Conservation (phyloP, 2,113 vertebrate genomes). For the Lagopus muta region DNA sequence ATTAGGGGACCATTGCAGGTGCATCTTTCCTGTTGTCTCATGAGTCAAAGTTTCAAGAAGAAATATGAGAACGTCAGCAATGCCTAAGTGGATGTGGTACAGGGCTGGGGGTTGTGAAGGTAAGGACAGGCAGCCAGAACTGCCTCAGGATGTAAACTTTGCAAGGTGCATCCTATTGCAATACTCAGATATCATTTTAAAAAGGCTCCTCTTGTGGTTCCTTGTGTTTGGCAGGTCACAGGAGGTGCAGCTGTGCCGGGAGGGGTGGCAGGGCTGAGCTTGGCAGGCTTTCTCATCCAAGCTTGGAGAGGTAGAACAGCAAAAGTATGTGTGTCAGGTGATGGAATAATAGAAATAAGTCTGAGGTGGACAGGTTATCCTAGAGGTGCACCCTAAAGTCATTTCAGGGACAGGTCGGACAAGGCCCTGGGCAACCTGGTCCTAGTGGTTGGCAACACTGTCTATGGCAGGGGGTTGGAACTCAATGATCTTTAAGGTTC, state of each 20-base stretch:
- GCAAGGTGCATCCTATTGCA: background rate
- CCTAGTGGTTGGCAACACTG: too few species aligned
- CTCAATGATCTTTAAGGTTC: too few species aligned
- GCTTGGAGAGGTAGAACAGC: background rate
- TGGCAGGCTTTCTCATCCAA: background rate
- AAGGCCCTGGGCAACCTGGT: too few species aligned
- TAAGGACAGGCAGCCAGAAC: background rate
- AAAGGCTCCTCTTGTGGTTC: background rate
- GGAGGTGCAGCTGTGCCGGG: background rate
- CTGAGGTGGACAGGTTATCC: background rate
- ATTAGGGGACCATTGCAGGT: background rate
- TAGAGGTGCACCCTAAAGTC: background rate
- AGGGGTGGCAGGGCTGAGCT: background rate
- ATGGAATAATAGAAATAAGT: background rate
- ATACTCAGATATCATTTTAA: background rate
- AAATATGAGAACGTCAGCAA: background rate
- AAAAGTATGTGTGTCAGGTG: fast-evolving
- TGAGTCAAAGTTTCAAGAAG: background rate
- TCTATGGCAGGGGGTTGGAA: too few species aligned
- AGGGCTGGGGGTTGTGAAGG: background rate
- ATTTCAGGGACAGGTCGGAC: background rate
- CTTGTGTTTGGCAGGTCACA: fast-evolving
- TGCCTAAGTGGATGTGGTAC: fast-evolving
- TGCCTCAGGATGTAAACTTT: background rate
- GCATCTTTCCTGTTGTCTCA: fast-evolving